Evolutionary conservation across 2,113 vertebrate genomes (phyloP).

Genomic region (Chlamydotis undulata): DNA sequence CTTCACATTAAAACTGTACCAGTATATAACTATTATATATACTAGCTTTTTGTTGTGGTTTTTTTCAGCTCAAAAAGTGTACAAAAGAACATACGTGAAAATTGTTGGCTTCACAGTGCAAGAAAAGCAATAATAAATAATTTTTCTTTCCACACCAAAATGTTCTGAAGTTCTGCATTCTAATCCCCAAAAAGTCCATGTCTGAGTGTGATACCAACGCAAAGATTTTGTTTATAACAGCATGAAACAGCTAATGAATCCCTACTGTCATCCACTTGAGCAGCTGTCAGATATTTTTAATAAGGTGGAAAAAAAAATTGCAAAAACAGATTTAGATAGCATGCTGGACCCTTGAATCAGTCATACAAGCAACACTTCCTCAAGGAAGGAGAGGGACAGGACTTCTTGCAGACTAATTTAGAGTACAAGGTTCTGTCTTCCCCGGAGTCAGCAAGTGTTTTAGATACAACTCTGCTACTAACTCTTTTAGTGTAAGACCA

Average conservation of each 20-base stretch:
- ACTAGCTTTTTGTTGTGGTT: not conserved
- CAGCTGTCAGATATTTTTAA: not conserved
- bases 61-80: not conserved
- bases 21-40: not conserved
- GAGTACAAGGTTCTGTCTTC: not conserved
- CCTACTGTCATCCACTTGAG: not conserved
- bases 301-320: not conserved
- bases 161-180: not conserved
- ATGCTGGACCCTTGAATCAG: not conserved
- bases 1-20: not conserved
- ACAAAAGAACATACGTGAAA: fast-evolving
- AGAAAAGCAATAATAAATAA: not conserved
- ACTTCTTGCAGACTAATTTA: not conserved
- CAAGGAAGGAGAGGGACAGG: not conserved
- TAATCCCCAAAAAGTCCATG: not conserved
- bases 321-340: not conserved
- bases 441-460: not conserved
- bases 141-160: not conserved
- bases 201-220: not conserved
- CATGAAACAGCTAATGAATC: not conserved
- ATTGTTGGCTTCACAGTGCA: not conserved
- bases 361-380: not conserved
- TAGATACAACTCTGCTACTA: not conserved
- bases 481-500: not conserved
- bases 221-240: not conserved